phyloP scores from a whole-genome alignment of 2,888 invertebrate species.

The Andrena fulva region DNA sequence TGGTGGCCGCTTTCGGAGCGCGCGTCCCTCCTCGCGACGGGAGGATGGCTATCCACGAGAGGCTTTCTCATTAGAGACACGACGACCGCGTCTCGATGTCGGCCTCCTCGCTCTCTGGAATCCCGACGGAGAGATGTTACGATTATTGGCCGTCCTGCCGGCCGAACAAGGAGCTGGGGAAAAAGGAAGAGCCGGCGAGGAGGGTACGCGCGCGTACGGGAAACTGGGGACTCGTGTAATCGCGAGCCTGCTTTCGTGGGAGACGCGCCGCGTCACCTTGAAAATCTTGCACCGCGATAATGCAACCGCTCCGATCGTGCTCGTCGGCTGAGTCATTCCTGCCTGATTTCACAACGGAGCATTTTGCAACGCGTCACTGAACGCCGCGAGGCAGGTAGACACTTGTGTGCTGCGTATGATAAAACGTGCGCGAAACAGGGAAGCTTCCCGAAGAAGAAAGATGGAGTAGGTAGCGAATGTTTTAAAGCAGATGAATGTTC shows the following conservation, averaged over 20 bases:
- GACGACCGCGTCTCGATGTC: constrained; percentile 43
- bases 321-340: constrained; percentile 31
- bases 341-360: constrained; percentile 30
- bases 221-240: constrained; percentile 37
- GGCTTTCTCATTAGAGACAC: constrained; percentile 66
- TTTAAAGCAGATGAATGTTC: too few species aligned
- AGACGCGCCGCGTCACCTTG: constrained; percentile 29
- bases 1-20: constrained; percentile 44
- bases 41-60: constrained; percentile 42
- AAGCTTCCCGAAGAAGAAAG: too few species aligned
- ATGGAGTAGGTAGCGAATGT: too few species aligned
- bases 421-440: background rate
- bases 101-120: constrained; percentile 58
- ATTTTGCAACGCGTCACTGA: constrained; percentile 36
- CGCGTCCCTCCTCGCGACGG: constrained; percentile 26
- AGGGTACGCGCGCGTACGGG: constrained; percentile 36
- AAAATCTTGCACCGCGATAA: constrained; percentile 26
- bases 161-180: constrained; percentile 25
- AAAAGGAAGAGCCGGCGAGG: constrained; percentile 22
- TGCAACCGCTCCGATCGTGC: constrained; percentile 27
- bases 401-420: background rate
- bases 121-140: constrained; percentile 77
- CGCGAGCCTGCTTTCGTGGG: constrained; percentile 26
- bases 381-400: background rate
- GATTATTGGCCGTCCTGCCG: constrained; percentile 70